phyloP scores from a whole-genome alignment of 1,140 invertebrate genomes.

The Helicoverpa armigera region DNA sequence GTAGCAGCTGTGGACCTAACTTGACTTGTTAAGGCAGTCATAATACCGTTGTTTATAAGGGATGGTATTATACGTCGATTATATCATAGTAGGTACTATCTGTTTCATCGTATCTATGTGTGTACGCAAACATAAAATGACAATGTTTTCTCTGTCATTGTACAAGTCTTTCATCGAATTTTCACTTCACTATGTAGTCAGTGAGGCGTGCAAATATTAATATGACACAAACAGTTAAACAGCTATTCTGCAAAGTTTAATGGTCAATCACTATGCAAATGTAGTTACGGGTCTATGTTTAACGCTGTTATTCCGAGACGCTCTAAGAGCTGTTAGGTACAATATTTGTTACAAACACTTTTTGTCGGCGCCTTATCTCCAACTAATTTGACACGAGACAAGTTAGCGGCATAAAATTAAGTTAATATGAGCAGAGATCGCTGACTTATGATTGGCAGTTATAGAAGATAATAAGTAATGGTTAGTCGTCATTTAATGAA shows the following conservation, averaged over 20 bases:
- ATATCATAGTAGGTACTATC: no score
- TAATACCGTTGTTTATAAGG: no score
- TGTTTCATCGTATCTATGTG: neutral
- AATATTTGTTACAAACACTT: conserved; percentile 33
- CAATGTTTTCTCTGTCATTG: neutral
- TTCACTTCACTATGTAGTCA: neutral
- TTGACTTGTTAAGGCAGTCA: no score
- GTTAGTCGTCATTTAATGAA: conserved; percentile 51
- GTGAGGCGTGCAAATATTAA: conserved; percentile 26
- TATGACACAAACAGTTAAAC: conserved; percentile 11
- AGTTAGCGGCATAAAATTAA: conserved; percentile 26
- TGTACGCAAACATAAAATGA: neutral
- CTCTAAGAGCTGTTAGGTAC: neutral
- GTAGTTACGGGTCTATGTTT: neutral
- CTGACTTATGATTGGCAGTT: conserved; percentile 56
- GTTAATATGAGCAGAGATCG: conserved; percentile 38
- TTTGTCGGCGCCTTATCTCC: conserved; percentile 44
- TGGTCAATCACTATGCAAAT: conserved; percentile 17
- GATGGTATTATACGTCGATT: no score
- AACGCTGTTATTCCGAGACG: no score
- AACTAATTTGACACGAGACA: conserved; percentile 39
- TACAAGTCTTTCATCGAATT: conserved; percentile 1
- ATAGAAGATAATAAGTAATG: conserved; percentile 44
- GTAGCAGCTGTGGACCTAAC: no score
- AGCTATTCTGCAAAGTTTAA: neutral